Evolutionary conservation across 2,888 invertebrate species (phyloP).

Genomic region (Hybos culiciformis): DNA sequence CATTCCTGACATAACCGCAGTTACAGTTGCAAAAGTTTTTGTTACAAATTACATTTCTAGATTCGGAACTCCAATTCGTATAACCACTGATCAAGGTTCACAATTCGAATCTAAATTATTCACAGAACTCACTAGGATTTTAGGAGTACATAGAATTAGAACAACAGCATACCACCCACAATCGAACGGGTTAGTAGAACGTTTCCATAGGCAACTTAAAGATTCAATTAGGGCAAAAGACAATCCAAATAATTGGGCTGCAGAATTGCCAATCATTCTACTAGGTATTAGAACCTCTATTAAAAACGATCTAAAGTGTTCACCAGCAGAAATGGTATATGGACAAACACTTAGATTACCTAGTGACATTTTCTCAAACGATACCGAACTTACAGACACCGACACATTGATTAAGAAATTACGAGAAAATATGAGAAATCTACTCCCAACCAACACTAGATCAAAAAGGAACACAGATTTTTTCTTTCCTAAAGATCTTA

Average conservation of each 20-base stretch:
- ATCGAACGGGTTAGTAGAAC: conserved; percentile 5
- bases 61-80: too few relatives aligned
- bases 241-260: neutral
- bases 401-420: neutral
- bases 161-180: conserved; percentile 8
- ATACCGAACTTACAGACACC: neutral
- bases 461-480: neutral
- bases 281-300: conserved; percentile 3
- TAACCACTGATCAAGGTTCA: conserved; percentile 4
- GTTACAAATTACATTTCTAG: too few relatives aligned
- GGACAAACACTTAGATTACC: neutral
- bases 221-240: conserved; percentile 19
- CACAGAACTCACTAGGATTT: neutral
- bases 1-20: neutral
- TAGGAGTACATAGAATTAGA: conserved; percentile 5
- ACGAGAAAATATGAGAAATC: neutral
- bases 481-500: neutral
- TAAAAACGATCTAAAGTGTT: neutral
- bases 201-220: neutral
- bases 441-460: neutral
- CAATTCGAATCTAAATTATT: conserved; percentile 6
- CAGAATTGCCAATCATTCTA: conserved; percentile 5
- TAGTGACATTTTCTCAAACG: neutral
- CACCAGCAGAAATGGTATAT: conserved; percentile 1
- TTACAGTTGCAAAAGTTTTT: neutral